Percentiles rank a stretch among this genome's conserved stretches.
Evolutionary conservation across 2,113 vertebrate genomes (phyloP).

Genomic region (Motacilla tschutschensis): DNA sequence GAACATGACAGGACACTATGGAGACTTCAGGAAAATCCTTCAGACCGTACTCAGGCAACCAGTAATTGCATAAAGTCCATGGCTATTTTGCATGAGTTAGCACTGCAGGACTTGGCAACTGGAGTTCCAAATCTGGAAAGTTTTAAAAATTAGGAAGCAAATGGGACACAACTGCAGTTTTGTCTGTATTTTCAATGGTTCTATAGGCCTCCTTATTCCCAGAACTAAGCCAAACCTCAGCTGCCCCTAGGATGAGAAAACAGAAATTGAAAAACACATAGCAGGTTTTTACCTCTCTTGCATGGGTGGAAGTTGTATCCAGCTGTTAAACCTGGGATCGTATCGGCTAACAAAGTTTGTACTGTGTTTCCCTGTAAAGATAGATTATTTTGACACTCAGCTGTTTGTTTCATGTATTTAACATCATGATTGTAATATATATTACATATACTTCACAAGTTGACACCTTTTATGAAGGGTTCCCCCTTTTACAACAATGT

Average conservation of each 20-base stretch:
- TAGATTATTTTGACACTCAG: slow-evolving; percentile 71
- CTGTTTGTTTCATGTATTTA: slow-evolving; percentile 62
- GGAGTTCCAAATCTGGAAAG: neutral
- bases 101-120: slow-evolving; percentile 21
- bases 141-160: slow-evolving; percentile 1
- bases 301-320: slow-evolving; percentile 98
- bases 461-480: slow-evolving; percentile 45
- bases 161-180: neutral
- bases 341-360: slow-evolving; percentile 98
- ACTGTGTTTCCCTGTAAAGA: slow-evolving; percentile 94
- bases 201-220: neutral
- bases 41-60: neutral
- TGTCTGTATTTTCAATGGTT: neutral
- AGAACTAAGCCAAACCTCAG: slow-evolving; percentile 1
- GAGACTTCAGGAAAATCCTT: slow-evolving; percentile 30
- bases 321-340: slow-evolving; percentile 98
- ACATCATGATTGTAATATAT: slow-evolving; percentile 51
- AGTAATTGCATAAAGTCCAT: slow-evolving; percentile 5
- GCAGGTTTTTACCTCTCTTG: slow-evolving; percentile 90
- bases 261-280: slow-evolving; percentile 16
- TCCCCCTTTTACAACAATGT: slow-evolving; percentile 49
- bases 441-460: slow-evolving; percentile 36
- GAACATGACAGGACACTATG: slow-evolving; percentile 11
- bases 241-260: slow-evolving; percentile 5
- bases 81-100: slow-evolving; percentile 8